Evolutionary conservation across 1,140 invertebrate species (phyloP).

Genomic region (Leucophenga varia): DNA sequence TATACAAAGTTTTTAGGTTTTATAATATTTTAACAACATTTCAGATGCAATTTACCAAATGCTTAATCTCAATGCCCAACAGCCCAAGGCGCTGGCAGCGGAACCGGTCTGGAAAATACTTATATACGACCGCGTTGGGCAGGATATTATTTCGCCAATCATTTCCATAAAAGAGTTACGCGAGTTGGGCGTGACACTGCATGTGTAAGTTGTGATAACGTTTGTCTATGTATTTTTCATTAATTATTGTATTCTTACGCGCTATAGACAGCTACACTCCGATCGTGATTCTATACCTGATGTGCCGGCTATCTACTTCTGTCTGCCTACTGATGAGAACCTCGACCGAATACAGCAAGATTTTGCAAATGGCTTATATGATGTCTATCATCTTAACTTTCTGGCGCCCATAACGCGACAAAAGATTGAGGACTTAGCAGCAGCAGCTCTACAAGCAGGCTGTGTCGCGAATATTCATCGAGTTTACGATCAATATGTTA

Average conservation of each 20-base stretch:
- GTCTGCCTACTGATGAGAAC: conserved; percentile 96
- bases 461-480: conserved; percentile 90
- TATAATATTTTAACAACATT: background rate
- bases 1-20: background rate
- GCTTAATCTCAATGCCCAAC: conserved; percentile 86
- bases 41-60: conserved; percentile 87
- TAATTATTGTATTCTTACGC: too few relatives aligned
- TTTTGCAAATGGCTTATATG: conserved; percentile 89
- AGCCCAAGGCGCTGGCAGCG: conserved; percentile 70
- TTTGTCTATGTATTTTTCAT: conserved; percentile 34
- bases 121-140: conserved; percentile 93
- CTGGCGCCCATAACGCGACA: conserved; percentile 93
- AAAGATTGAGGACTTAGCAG: conserved; percentile 94
- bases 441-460: conserved; percentile 84
- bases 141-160: conserved; percentile 97
- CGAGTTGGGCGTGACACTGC: conserved; percentile 94
- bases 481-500: conserved; percentile 96
- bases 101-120: conserved; percentile 96
- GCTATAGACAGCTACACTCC: conserved; percentile 89
- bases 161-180: conserved; percentile 94
- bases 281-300: conserved; percentile 96
- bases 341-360: conserved; percentile 91
- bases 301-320: conserved; percentile 98
- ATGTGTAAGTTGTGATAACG: conserved; percentile 74
- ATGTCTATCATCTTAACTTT: conserved; percentile 96